Percentiles rank a stretch among this genome's conserved stretches.
phyloP scores from a whole-genome alignment of 2,888 invertebrate species.

The Charanyca ferruginea region DNA sequence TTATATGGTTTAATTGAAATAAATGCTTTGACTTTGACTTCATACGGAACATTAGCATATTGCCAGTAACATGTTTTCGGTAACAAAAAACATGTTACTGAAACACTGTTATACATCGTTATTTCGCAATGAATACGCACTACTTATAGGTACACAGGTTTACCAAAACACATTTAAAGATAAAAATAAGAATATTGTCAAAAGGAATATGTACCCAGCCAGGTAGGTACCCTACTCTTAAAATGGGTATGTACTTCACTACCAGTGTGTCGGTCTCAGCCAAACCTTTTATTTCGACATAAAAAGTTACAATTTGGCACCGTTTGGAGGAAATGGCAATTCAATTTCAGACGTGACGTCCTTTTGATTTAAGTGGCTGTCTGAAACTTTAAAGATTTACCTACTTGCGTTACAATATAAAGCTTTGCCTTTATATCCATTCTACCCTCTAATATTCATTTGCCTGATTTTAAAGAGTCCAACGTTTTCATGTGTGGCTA shows the following conservation, averaged over 20 bases:
- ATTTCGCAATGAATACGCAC: no score
- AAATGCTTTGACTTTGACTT: no score
- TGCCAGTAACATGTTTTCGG: no score
- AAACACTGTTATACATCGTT: no score
- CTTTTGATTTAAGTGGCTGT: conserved; percentile 34
- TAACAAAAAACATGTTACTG: no score
- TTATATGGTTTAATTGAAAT: no score
- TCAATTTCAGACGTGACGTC: conserved; percentile 43
- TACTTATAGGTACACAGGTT: no score
- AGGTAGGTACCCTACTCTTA: background rate
- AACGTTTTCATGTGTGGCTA: background rate
- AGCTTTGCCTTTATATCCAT: conserved; percentile 4
- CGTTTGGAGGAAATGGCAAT: conserved; percentile 33
- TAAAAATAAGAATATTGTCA: conserved; percentile 8
- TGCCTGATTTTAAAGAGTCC: no score
- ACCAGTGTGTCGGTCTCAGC: conserved; percentile 7
- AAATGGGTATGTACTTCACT: conserved; percentile 1
- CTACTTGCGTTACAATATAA: background rate
- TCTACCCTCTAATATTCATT: no score
- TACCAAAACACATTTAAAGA: background rate
- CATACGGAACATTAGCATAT: no score
- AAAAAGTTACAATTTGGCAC: conserved; percentile 33
- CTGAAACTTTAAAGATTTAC: conserved; percentile 30
- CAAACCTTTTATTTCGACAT: conserved; percentile 26
- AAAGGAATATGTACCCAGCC: conserved; percentile 8